phyloP scores from a whole-genome alignment of 2,888 invertebrate genomes.

The Meliscaeva auricollis region DNA sequence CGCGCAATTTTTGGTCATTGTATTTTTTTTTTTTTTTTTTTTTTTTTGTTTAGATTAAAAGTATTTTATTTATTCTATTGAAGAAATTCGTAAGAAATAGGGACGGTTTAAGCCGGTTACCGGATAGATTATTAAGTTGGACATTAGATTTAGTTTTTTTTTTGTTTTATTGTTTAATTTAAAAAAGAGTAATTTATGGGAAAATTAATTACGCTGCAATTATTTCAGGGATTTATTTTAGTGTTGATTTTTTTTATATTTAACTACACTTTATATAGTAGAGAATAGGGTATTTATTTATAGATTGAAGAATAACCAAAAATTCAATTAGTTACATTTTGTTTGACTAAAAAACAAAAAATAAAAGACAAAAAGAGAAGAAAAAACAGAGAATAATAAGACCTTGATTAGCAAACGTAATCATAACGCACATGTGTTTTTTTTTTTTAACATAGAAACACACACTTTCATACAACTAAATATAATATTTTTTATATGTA shows the following conservation, averaged over 20 bases:
- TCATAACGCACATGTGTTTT: conserved; percentile 61
- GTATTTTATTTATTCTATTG: not conserved
- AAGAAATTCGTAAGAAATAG: not conserved
- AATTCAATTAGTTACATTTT: conserved; percentile 41
- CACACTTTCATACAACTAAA: not conserved
- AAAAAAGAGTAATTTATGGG: not conserved
- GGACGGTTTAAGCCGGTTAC: conserved; percentile 5
- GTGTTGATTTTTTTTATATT: not conserved
- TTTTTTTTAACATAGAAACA: conserved; percentile 29
- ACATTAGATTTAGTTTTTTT: too few relatives aligned
- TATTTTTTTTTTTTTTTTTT: conserved; percentile 12
- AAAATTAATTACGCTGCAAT: not conserved
- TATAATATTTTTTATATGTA: not conserved
- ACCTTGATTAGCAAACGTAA: conserved; percentile 67
- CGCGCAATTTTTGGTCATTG: conserved; percentile 1
- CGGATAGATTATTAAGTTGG: not conserved
- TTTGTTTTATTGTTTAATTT: too few relatives aligned
- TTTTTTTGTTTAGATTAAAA: not conserved
- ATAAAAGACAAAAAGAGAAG: not conserved
- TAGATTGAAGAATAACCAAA: not conserved
- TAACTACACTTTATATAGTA: too few relatives aligned
- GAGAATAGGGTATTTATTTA: not conserved
- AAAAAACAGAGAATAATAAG: conserved; percentile 16
- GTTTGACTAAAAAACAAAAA: conserved; percentile 1
- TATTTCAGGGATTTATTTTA: not conserved